These are phyloP conservation scores for Syrista parreyssii DNA, from an alignment of 2,888 invertebrate species.

Conservation along the genomic window DNA sequence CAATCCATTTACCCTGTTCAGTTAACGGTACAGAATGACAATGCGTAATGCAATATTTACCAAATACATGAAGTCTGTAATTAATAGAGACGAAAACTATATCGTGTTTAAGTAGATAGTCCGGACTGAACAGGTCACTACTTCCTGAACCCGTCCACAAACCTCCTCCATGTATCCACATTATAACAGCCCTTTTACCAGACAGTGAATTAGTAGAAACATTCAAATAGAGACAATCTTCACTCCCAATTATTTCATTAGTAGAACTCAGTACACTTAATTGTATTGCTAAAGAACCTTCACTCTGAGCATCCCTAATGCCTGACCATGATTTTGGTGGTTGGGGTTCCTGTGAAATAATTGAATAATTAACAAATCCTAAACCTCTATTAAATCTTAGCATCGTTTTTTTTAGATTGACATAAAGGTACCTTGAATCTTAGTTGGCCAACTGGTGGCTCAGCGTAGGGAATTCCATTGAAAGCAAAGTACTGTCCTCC, in stretches of 20 bases:
- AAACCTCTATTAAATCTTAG: background rate
- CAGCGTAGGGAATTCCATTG: conserved; percentile 61
- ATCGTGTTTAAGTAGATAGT: conserved; percentile 41
- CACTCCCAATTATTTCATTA: conserved; percentile 29
- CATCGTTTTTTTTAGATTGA: background rate
- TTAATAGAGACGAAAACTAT: conserved; percentile 40
- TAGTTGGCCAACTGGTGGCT: conserved; percentile 60
- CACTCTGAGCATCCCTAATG: conserved; percentile 62
- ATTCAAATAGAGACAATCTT: conserved; percentile 51
- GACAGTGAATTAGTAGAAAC: conserved; percentile 35
- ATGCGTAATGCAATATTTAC: conserved; percentile 24
- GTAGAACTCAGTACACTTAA: background rate
- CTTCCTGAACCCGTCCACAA: conserved; percentile 40
- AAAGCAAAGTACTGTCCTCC: conserved; percentile 55
- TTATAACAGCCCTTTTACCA: conserved; percentile 46
- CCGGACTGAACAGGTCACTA: conserved; percentile 26
- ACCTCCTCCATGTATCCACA: conserved; percentile 59
- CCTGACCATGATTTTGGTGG: conserved; percentile 64
- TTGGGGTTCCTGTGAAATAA: conserved; percentile 59
- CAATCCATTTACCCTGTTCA: too few relatives aligned
- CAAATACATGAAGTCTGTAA: conserved; percentile 44
- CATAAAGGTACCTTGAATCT: conserved; percentile 58
- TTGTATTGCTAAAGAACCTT: conserved; percentile 23
- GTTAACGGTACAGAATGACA: background rate
- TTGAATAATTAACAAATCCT: background rate